phyloP scores from a whole-genome alignment of 2,113 vertebrate genomes.

The human region GRCh38 chr6:111442001-111442500 shows the following conservation, averaged over 20 bases:
- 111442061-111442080: neutral
- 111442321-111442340: neutral
- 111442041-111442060: neutral
- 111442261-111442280: neutral
- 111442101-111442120: neutral
- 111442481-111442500: neutral
- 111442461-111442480: neutral
- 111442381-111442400: neutral
- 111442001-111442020: neutral
- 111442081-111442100: neutral
- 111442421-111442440: neutral
- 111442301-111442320: neutral
- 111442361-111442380: neutral
- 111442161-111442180: neutral
- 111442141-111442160: neutral
- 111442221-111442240: neutral
- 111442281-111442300: neutral
- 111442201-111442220: neutral
- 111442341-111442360: neutral
- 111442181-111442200: neutral
- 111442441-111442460: neutral
- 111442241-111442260: neutral
- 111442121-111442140: neutral
- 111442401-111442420: neutral
- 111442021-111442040: neutral